Evolutionary conservation across 2,888 invertebrate species (phyloP).

Genomic region (Macrophya alboannulata): DNA sequence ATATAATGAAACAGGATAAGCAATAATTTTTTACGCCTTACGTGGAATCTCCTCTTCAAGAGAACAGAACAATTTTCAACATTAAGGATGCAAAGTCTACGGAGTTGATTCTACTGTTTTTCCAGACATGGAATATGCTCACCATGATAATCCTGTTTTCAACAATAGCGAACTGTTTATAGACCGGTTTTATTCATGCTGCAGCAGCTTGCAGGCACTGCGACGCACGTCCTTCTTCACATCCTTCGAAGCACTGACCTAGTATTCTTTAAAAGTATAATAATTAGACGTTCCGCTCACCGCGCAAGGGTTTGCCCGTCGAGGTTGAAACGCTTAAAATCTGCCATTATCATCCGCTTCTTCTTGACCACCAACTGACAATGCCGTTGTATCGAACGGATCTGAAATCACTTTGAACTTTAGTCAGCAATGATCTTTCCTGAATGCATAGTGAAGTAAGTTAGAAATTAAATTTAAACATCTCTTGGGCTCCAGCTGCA

Average conservation of each 20-base stretch:
- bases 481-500: background rate
- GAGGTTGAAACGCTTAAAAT: background rate
- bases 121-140: background rate
- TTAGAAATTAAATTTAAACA: background rate
- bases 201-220: background rate
- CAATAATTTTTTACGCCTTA: background rate
- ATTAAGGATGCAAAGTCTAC: background rate
- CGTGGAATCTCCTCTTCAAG: background rate
- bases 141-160: background rate
- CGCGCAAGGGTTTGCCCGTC: too few relatives aligned
- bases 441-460: background rate
- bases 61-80: background rate
- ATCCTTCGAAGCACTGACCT: constrained; percentile 24
- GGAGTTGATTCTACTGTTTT: background rate
- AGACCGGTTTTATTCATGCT: constrained; percentile 20
- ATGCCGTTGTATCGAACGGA: background rate
- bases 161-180: constrained; percentile 1
- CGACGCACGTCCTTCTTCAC: constrained; percentile 15
- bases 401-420: background rate
- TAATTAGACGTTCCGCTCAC: background rate
- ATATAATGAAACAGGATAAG: background rate
- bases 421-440: background rate
- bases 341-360: background rate
- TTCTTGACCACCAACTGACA: background rate
- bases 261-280: constrained; percentile 16